Evolutionary conservation across 2,888 invertebrate genomes (phyloP).

Genomic region (Synanthedon formicaeformis): DNA sequence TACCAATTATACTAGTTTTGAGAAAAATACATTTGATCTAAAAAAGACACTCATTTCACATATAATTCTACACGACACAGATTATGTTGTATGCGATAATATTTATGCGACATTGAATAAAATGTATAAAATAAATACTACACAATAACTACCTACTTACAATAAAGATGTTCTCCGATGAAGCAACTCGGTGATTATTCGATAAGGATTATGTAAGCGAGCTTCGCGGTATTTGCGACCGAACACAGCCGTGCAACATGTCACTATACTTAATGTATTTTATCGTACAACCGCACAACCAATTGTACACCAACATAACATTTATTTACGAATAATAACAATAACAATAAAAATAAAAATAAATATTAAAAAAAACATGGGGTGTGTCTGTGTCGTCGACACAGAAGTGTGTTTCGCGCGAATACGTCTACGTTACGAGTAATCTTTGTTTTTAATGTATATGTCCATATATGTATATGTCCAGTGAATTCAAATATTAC

Average conservation of each 20-base stretch:
- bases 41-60: background rate
- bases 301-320: slow-evolving; percentile 6
- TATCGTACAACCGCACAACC: slow-evolving; percentile 3
- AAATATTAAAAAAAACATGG: background rate
- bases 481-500: too few species aligned
- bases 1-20: background rate
- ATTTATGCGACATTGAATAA: background rate
- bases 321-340: slow-evolving; percentile 5
- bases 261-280: slow-evolving; percentile 6
- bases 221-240: background rate
- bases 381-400: background rate
- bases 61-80: background rate
- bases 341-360: background rate
- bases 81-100: background rate
- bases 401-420: too few species aligned
- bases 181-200: slow-evolving; percentile 32
- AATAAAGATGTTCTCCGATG: slow-evolving; percentile 31
- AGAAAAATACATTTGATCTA: background rate
- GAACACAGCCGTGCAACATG: slow-evolving; percentile 7
- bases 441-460: too few species aligned
- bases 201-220: slow-evolving; percentile 18
- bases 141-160: slow-evolving; percentile 45
- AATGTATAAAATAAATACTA: slow-evolving; percentile 28
- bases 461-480: too few species aligned
- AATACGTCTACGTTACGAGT: too few species aligned